Evolutionary conservation across 1,140 invertebrate species (phyloP).

Genomic region (Tetraneura akinire): DNA sequence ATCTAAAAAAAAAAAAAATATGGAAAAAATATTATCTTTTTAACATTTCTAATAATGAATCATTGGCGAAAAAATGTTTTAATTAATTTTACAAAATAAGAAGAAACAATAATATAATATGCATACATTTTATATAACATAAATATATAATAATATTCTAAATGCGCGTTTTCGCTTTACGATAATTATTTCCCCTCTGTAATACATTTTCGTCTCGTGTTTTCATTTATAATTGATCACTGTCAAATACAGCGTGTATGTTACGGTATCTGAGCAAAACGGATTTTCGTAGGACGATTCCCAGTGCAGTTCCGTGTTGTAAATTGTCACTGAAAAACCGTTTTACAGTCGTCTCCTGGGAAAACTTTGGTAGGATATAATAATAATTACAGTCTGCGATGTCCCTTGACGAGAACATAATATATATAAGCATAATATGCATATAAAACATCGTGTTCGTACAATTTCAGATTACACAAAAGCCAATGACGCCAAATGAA

Average conservation of each 20-base stretch:
- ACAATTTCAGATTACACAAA: too few relatives aligned
- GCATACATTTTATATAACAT: neutral
- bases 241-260: neutral
- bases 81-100: too few relatives aligned
- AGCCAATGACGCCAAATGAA: too few relatives aligned
- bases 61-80: too few relatives aligned
- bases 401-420: neutral
- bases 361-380: neutral
- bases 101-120: neutral
- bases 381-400: neutral
- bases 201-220: neutral
- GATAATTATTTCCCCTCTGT: neutral
- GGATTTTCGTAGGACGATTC: neutral
- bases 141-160: neutral
- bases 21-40: too few relatives aligned
- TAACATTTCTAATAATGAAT: too few relatives aligned
- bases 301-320: neutral
- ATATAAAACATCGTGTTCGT: too few relatives aligned
- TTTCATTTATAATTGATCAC: constrained; percentile 17
- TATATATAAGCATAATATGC: neutral
- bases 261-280: neutral
- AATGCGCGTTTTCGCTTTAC: neutral
- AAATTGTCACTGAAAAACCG: constrained; percentile 1
- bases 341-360: neutral
- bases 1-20: too few relatives aligned